phyloP scores from a whole-genome alignment of 2,113 vertebrate genomes.

The Hemichromis elongatus region DNA sequence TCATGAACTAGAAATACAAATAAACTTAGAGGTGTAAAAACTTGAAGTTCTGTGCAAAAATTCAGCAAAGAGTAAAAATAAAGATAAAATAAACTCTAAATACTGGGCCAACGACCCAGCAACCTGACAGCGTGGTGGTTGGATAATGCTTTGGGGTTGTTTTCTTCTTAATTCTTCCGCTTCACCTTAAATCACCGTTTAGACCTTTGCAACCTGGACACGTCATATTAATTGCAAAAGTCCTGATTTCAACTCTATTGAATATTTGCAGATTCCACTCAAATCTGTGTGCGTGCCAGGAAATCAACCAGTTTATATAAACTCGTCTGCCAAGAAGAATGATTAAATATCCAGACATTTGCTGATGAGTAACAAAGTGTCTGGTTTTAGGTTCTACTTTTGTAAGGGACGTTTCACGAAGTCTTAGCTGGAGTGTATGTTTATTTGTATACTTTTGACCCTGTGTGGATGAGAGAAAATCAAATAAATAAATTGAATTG shows the following conservation, averaged over 20 bases:
- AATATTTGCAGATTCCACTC: neutral
- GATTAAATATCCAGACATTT: neutral
- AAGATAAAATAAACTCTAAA: neutral
- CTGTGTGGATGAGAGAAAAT: neutral
- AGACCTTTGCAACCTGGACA: neutral
- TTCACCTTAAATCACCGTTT: fast-evolving
- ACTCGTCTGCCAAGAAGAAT: neutral
- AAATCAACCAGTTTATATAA: neutral
- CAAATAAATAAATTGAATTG: no score
- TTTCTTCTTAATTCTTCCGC: neutral
- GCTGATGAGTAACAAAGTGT: neutral
- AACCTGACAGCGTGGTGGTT: neutral
- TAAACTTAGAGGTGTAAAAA: neutral
- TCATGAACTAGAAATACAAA: neutral
- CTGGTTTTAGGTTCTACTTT: neutral
- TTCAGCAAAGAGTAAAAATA: neutral
- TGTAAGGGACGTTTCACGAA: fast-evolving
- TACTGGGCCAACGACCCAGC: neutral
- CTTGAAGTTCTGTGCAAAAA: neutral
- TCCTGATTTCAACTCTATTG: neutral
- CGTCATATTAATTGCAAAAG: neutral
- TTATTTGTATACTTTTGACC: neutral
- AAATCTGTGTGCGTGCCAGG: fast-evolving
- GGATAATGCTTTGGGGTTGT: neutral
- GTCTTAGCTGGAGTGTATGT: neutral